Percentiles rank a stretch among this genome's conserved stretches.
These are phyloP conservation scores for Redunca redunca DNA, from an alignment of 2,113 vertebrate genomes.

Conservation along the genomic window DNA sequence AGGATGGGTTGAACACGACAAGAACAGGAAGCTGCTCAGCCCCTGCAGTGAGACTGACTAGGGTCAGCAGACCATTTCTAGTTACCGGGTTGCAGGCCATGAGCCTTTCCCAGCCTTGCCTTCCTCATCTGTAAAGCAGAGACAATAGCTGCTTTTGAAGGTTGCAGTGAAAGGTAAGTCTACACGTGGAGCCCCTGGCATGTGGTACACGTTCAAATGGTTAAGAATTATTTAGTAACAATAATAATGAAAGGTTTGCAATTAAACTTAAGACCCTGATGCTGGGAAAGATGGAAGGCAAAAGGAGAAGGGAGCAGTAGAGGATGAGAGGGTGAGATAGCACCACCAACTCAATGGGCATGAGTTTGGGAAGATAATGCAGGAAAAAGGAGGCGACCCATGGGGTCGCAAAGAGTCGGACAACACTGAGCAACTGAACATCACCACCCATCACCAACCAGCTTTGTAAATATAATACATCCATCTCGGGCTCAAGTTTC, in stretches of 20 bases:
- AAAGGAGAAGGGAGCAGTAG: background rate
- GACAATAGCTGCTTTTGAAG: background rate
- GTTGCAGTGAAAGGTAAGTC: background rate
- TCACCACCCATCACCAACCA: background rate
- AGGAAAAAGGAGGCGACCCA: background rate
- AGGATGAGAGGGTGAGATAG: background rate
- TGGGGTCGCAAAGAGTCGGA: background rate
- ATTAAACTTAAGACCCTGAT: background rate
- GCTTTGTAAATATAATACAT: background rate
- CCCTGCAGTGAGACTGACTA: background rate
- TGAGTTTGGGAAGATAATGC: background rate
- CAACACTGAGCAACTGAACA: background rate
- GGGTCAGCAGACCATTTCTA: background rate
- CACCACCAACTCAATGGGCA: background rate
- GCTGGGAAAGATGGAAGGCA: background rate
- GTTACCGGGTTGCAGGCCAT: fast-evolving
- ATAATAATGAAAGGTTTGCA: background rate
- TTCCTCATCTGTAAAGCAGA: background rate
- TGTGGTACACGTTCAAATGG: background rate
- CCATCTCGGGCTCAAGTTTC: background rate
- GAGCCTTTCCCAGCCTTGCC: background rate
- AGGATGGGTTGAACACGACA: fast-evolving
- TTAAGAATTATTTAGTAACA: background rate
- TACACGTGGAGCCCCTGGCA: background rate
- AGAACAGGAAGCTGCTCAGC: background rate